These are phyloP conservation scores for Atrichornis clamosus DNA, from an alignment of 2,113 vertebrate genomes.

Conservation along the genomic window DNA sequence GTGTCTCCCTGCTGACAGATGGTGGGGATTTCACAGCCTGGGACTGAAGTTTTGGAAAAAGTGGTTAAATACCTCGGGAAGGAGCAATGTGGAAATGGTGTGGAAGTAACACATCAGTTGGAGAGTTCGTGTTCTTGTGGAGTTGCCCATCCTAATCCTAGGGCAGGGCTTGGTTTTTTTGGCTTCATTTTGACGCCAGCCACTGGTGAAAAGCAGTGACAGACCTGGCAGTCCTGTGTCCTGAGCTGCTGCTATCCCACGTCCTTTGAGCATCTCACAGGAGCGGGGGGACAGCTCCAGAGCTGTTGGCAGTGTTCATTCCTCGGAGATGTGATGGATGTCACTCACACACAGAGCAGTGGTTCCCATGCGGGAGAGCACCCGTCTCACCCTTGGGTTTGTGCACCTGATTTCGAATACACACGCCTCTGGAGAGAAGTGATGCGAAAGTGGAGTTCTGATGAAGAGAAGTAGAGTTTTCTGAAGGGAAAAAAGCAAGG, in stretches of 20 bases:
- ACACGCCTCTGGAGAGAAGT: neutral
- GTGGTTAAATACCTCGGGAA: neutral
- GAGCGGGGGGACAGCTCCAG: neutral
- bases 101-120: neutral
- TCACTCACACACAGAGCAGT: accelerated
- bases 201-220: neutral
- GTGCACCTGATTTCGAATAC: neutral
- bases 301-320: neutral
- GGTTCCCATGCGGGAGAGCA: accelerated
- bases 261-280: neutral
- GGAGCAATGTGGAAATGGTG: neutral
- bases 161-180: neutral
- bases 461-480: neutral
- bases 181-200: neutral
- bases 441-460: neutral
- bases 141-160: neutral
- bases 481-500: neutral
- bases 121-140: neutral
- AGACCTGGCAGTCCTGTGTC: neutral
- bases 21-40: neutral
- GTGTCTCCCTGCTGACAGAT: neutral
- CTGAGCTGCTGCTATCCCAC: neutral
- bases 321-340: neutral
- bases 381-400: neutral
- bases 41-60: neutral